Base-by-base conservation (phyloP, 2,113 vertebrate genomes). In the Chloropsis hardwickii region DNA sequence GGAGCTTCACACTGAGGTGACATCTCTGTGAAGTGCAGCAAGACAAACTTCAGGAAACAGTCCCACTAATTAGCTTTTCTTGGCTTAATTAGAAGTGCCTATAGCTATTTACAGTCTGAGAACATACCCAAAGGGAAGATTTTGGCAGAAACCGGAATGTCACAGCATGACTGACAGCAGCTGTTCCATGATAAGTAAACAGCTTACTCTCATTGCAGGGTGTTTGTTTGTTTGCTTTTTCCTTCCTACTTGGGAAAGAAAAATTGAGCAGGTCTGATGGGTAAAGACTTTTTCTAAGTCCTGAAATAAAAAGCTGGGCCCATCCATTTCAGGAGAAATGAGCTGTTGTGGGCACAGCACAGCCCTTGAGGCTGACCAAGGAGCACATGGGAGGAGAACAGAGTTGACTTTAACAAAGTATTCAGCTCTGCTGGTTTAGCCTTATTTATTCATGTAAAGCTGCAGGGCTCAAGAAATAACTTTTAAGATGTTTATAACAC, bases 71-170 rank as follows among this genome's bases (percentile, higher is more conserved):
- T 95, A 88, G 91, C 64, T 88, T 93, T 54, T 93, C 76, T 73
- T 66, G 72, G 81, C 81, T 95, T 95, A 96, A 96, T 96, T 94
- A 92, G 88, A 88, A 90, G 64, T 71, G 88, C 65, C 87, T 94
- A 54, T 70, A 83, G 90, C 71, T 92, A 90, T 96, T 95, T 91
- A 69, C 73, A 88, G 90, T 48, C 81, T 10, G 9, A 77, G 71
- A 92, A 95, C 47, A 78, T 53, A 81, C 74, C 94, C 79, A 67
- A 82, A 65, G 61, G 79, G 76, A 89, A 27, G 90, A 76, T 51
- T 69, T 95, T 90, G 92, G 94, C 94, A 94, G 79, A 39, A 60
- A 73, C 17, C 2, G 1, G 91, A 94, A 88, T 70, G 76, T 73
- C 91, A 81, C 73, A 60, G 57, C 8, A 11, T 79, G 90, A 97